Percentiles rank a stretch among this genome's conserved stretches.
Evolutionary conservation across 2,113 vertebrate genomes (phyloP).

Genomic region (Sakesphorus luctuosus): DNA sequence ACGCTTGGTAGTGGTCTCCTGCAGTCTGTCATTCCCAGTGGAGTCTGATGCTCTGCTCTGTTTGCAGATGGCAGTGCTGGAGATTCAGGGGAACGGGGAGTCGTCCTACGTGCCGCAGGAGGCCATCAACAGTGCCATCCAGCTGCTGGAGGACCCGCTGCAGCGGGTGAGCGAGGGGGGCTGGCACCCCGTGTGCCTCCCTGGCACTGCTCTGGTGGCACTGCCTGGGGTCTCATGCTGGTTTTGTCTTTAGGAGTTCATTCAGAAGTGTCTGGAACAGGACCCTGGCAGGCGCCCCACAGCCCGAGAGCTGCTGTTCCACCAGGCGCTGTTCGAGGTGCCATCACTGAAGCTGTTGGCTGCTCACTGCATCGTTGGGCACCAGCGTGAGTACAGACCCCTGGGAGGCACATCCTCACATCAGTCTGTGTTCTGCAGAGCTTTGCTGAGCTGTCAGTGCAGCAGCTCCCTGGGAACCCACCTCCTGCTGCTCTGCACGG

Average conservation of each 20-base stretch:
- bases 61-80: slow-evolving; percentile 95
- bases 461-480: not conserved
- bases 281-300: slow-evolving; percentile 90
- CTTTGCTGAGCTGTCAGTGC: not conserved
- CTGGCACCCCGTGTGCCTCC: accelerated
- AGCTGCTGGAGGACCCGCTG: slow-evolving; percentile 92
- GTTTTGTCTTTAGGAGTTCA: slow-evolving; percentile 86
- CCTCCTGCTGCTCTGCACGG: not conserved
- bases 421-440: accelerated
- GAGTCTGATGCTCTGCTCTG: not conserved
- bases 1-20: not conserved
- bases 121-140: slow-evolving; percentile 98
- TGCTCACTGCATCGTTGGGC: slow-evolving; percentile 94
- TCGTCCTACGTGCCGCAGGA: slow-evolving; percentile 97
- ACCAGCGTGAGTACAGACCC: slow-evolving; percentile 88
- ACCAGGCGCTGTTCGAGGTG: slow-evolving; percentile 96
- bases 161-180: slow-evolving; percentile 84
- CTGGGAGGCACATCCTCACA: accelerated
- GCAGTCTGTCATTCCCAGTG: not conserved
- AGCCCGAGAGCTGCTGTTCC: slow-evolving; percentile 93
- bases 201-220: not conserved
- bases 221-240: accelerated
- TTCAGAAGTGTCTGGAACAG: slow-evolving; percentile 95
- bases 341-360: slow-evolving; percentile 94
- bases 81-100: slow-evolving; percentile 98